Base-by-base conservation (phyloP, 2,888 invertebrate species). In the Buathra laborator region DNA sequence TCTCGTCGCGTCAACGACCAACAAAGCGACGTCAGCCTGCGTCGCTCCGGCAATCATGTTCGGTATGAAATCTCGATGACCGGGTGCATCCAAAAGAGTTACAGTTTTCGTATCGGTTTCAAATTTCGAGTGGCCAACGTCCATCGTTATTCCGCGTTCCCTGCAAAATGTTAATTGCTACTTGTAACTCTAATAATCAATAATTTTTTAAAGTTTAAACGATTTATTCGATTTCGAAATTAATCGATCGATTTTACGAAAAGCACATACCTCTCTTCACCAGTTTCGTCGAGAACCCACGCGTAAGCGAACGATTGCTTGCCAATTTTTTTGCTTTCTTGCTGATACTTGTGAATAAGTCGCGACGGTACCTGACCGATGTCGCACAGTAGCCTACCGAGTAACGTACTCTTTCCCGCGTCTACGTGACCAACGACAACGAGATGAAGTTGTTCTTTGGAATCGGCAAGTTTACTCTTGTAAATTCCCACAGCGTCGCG, bases 11-110 rank as follows among this genome's bases (percentile, higher is more conserved):
- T 99, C 99, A 0, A 99, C 98, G 0, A 99, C 99, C 29, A 99
- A 94, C 46, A 99, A 95, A 14, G 99, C 99, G 0, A 98, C 99
- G 94, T 99, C 99, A 2, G 99, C 99, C 94, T 99, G 99, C 0
- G 99, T 98, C 1, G 99, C 99, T 16, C 99, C 99, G 14, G 98
- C 98, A 89, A 99, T 99, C 99, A 99, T 99, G 91, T 99, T 99
- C 1, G 99, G 99, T 92, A 99, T 99, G 92, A 99, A 99, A 94
- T 99, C 99, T 93, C 98, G 99, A 94, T 99, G 99, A 0, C 99
- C 99, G 0, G 99, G 99, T 43, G 99, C 99, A 95, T 99, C 99
- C 81, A 99, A 94, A 66, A 99, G 94, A 0, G 97, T 97, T 0
- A 98, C 96, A 62, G 95, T 93, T 94, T 98, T 98, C 2, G 96